Percentiles rank a stretch among this genome's conserved stretches.
Conservation (phyloP, 2,888 invertebrate genomes). For the Apoderus coryli region DNA sequence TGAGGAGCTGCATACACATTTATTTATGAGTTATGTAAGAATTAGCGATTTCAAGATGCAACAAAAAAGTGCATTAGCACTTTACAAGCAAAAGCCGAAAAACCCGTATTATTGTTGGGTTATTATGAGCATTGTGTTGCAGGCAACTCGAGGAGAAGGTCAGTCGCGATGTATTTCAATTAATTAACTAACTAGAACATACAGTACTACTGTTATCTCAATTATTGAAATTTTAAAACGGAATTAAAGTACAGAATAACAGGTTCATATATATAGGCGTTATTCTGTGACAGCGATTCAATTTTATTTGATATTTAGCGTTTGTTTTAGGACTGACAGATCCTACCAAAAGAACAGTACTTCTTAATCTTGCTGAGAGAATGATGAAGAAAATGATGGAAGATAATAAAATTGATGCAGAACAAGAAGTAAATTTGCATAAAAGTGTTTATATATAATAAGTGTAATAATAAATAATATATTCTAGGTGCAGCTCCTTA, state of each 20-base stretch:
- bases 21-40: slow-evolving; percentile 93
- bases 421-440: slow-evolving; percentile 50
- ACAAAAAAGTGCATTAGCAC: slow-evolving; percentile 73
- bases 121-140: slow-evolving; percentile 91
- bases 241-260: no score
- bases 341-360: slow-evolving; percentile 47
- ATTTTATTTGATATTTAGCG: background rate
- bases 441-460: background rate
- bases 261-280: no score
- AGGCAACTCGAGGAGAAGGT: slow-evolving; percentile 44
- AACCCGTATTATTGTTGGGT: slow-evolving; percentile 98
- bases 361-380: slow-evolving; percentile 77
- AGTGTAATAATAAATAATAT: background rate
- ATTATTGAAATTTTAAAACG: no score
- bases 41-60: slow-evolving; percentile 81
- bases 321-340: slow-evolving; percentile 28
- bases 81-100: slow-evolving; percentile 85
- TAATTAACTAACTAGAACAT: no score
- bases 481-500: slow-evolving; percentile 57
- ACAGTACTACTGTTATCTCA: no score
- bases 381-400: slow-evolving; percentile 84
- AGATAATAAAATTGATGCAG: slow-evolving; percentile 81
- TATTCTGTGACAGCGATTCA: no score
- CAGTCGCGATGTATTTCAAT: background rate
- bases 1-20: slow-evolving; percentile 83